Evolutionary conservation across 2,888 invertebrate genomes (phyloP).

Genomic region (Rhingia campestris): DNA sequence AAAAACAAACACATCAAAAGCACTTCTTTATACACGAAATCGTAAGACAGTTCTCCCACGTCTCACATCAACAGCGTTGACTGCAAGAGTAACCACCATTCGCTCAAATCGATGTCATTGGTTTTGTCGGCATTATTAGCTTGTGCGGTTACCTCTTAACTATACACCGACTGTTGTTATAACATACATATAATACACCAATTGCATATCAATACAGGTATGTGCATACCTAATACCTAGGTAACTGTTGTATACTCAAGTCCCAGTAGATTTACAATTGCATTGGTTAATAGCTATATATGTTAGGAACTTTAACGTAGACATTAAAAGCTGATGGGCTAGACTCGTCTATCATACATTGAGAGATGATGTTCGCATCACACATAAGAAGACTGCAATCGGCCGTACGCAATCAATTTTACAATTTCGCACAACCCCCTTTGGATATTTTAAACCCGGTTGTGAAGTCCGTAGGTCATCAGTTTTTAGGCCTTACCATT

Average conservation of each 20-base stretch:
- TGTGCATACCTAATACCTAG: too few species aligned
- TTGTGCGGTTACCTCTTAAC: slow-evolving; percentile 27
- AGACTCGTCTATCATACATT: background rate
- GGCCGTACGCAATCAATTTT: too few species aligned
- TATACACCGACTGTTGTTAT: slow-evolving; percentile 10
- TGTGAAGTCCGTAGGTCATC: too few species aligned
- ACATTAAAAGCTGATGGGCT: background rate
- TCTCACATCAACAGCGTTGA: slow-evolving; percentile 17
- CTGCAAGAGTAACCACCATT: slow-evolving; percentile 46
- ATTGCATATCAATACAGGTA: background rate
- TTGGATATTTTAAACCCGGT: too few species aligned
- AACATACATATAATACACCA: background rate
- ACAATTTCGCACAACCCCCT: too few species aligned
- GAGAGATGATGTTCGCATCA: too few species aligned
- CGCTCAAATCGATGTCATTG: slow-evolving; percentile 59
- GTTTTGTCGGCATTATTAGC: slow-evolving; percentile 43
- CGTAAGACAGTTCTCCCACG: slow-evolving; percentile 54
- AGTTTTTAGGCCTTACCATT: too few species aligned
- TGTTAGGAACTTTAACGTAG: too few species aligned
- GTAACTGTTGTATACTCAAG: too few species aligned
- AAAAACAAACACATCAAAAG: slow-evolving; percentile 3
- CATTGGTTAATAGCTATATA: too few species aligned
- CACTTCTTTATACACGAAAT: slow-evolving; percentile 42
- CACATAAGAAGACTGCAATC: too few species aligned
- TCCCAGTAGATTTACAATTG: too few species aligned